Conservation (phyloP, 2,888 invertebrate species). For the Eupeodes latifasciatus region DNA sequence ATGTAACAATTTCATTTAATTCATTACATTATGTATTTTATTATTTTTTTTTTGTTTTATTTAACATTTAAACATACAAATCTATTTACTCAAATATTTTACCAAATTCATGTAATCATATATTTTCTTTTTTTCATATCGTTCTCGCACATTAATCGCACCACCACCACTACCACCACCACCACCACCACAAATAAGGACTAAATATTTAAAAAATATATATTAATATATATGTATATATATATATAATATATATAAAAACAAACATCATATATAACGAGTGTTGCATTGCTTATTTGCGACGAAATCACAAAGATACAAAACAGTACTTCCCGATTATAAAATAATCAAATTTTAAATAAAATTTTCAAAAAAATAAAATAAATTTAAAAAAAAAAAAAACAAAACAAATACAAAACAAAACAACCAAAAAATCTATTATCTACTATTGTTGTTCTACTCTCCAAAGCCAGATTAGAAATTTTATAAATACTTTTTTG, state of each 20-base stretch:
- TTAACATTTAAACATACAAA: constrained; percentile 35
- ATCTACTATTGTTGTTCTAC: constrained; percentile 75
- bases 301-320: constrained; percentile 78
- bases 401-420: constrained; percentile 53
- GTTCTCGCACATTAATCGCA: constrained; percentile 77
- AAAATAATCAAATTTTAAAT: constrained; percentile 52
- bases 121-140: constrained; percentile 77
- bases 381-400: constrained; percentile 67
- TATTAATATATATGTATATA: constrained; percentile 6
- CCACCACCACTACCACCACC: constrained; percentile 71
- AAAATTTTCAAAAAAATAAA: constrained; percentile 58
- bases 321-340: constrained; percentile 69
- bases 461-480: constrained; percentile 77
- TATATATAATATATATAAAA: constrained; percentile 63
- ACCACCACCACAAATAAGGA: constrained; percentile 75
- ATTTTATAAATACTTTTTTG: constrained; percentile 76
- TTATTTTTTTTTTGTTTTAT: constrained; percentile 25
- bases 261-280: constrained; percentile 74
- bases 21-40: background rate
- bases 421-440: constrained; percentile 61
- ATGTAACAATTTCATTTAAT: background rate
- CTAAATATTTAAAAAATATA: constrained; percentile 68
- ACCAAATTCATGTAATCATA: constrained; percentile 70
- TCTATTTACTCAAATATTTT: constrained; percentile 65
- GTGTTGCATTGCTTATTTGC: constrained; percentile 79